Evolutionary conservation across 2,888 invertebrate species (phyloP), one percentile per base, ranked within the genome.

Genomic region (Eupelmus urozonus): DNA sequence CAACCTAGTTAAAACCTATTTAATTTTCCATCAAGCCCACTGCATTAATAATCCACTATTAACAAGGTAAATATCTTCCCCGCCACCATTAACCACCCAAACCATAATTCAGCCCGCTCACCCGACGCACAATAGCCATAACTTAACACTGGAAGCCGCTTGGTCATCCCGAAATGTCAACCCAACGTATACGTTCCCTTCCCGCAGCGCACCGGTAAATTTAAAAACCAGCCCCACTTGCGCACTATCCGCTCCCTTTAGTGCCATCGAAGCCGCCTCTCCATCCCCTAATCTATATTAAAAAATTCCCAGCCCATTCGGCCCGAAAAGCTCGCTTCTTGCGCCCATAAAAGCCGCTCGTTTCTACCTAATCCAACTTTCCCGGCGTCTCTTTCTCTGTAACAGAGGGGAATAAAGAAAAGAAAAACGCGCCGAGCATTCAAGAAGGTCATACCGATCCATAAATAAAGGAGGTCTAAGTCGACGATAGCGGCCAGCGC

Each of bases 401-500:
- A 1, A 1, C 0, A 1, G 1, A 49, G 1, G n/a, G 1, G 9
- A n/a, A 49, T 11, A 20, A 53, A n/a, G 23, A 53, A 53, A 53
- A 20, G 49, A 65, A 29, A 34, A 34, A 34, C 5, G 5, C 34
- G 3, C 9, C 9, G 34, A 34, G 34, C 3, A 23, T 25, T 18
- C 1, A 4, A 27, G 18, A 71, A 60, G n/a, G 34, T 18, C 23
- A 49, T 34, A 34, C 34, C 34, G 23, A 71, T 51, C 60, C 62
- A 71, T 71, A 62, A 71, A 71, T 49, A 71, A 71, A 71, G 34
- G 45, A 51, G 51, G 9, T 34, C 49, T 55, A 67, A 63, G 45
- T 20, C 40, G 18, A 34, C 34, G 4, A 42, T n/a, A n/a, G 42
- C 49, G 20, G n/a, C n/a, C n/a, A 1, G 3, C 7, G 51, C n/a